Conservation (phyloP, 2,797 vertebrate genomes). For the Neosilurus mollespiculum region DNA sequence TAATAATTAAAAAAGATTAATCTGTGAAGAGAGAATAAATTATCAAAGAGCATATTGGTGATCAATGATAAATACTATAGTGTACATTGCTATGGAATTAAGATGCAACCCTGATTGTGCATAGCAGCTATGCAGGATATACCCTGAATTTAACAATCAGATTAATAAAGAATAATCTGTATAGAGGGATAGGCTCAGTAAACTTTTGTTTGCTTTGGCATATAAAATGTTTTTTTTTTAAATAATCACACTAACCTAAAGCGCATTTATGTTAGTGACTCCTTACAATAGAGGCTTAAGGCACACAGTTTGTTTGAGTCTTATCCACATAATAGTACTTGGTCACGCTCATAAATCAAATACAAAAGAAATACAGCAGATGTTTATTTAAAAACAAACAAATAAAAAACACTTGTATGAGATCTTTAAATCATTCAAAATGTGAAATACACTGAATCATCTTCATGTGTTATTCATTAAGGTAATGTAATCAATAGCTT, state of each 20-base stretch:
- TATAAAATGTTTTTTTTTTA: too few species aligned
- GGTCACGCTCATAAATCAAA: not conserved
- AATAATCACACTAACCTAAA: not conserved
- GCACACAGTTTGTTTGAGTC: not conserved
- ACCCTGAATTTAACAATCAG: not conserved
- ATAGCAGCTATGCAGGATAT: not conserved
- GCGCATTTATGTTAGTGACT: not conserved
- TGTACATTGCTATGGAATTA: not conserved
- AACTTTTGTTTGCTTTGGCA: not conserved
- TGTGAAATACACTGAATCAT: not conserved
- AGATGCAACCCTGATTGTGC: slow-evolving; percentile 10
- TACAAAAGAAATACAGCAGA: not conserved
- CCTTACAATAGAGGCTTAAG: not conserved
- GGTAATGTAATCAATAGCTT: not conserved
- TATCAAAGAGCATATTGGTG: not conserved
- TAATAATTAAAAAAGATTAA: not conserved
- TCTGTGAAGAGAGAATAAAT: not conserved
- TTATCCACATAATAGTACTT: not conserved
- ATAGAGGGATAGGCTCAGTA: not conserved
- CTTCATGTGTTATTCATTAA: not conserved
- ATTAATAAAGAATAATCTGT: not conserved
- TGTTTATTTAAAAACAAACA: not conserved
- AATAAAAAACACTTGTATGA: not conserved
- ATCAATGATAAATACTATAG: slow-evolving; percentile 3
- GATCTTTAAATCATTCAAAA: slow-evolving; percentile 4